phyloP scores from a whole-genome alignment of 2,888 invertebrate genomes.

The Antheraea assamensis region DNA sequence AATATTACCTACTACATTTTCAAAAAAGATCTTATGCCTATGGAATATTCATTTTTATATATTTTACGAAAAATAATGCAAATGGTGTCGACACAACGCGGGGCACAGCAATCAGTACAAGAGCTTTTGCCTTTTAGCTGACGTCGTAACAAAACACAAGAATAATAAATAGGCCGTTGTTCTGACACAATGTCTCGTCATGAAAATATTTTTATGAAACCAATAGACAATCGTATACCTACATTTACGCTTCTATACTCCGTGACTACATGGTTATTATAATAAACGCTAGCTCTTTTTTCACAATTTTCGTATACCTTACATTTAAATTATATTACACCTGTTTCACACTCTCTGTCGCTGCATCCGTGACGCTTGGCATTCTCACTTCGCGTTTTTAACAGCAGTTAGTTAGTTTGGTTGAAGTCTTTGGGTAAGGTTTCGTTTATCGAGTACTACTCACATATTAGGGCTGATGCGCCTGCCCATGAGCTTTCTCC shows the following conservation, averaged over 20 bases:
- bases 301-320: background rate
- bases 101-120: conserved; percentile 24
- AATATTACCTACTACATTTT: background rate
- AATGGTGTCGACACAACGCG: conserved; percentile 20
- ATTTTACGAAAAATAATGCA: background rate
- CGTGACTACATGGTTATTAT: background rate
- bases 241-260: background rate
- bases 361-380: too few relatives aligned
- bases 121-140: conserved; percentile 24
- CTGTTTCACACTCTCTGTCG: background rate
- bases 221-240: conserved; percentile 5
- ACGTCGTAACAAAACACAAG: conserved; percentile 23
- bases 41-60: background rate
- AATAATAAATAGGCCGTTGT: conserved; percentile 29
- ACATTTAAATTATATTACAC: background rate
- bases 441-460: too few relatives aligned
- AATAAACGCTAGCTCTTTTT: background rate
- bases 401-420: too few relatives aligned
- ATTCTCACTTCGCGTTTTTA: too few relatives aligned
- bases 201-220: conserved; percentile 28
- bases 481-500: too few relatives aligned
- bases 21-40: too few relatives aligned
- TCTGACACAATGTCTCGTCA: conserved; percentile 28
- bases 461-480: too few relatives aligned
- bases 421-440: too few relatives aligned